These are phyloP conservation scores for Danaus melanippus DNA, from an alignment of 1,140 invertebrate genomes.

Conservation along the genomic window DNA sequence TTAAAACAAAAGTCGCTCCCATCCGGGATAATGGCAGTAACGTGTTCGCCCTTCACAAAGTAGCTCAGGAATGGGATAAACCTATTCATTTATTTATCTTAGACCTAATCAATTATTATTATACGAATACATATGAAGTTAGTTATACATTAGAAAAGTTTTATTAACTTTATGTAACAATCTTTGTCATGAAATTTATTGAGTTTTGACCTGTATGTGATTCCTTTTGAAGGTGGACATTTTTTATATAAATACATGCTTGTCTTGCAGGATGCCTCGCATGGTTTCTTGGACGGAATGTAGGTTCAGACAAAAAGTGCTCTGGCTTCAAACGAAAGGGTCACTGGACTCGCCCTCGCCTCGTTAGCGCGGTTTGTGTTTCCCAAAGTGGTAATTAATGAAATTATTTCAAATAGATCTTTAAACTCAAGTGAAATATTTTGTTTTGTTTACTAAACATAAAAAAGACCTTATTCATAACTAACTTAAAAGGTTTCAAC, in stretches of 20 bases:
- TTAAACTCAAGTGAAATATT: too few relatives aligned
- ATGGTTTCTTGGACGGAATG: slow-evolving; percentile 49
- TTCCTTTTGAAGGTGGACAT: not conserved
- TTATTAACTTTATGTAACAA: not conserved
- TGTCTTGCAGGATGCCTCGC: slow-evolving; percentile 34
- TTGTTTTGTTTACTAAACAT: too few relatives aligned
- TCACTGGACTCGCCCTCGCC: slow-evolving; percentile 35
- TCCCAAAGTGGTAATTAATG: slow-evolving; percentile 29
- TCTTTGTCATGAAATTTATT: not conserved
- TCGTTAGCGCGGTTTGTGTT: slow-evolving; percentile 34
- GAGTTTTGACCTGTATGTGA: not conserved
- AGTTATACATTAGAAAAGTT: too few relatives aligned
- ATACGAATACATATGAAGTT: too few relatives aligned
- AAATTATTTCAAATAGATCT: not conserved
- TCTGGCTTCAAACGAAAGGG: slow-evolving; percentile 55
- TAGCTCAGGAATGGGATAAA: too few relatives aligned
- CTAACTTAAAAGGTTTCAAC: too few relatives aligned
- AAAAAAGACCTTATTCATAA: too few relatives aligned
- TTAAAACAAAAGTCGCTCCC: slow-evolving; percentile 55
- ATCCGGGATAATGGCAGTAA: slow-evolving; percentile 47
- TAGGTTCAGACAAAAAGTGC: slow-evolving; percentile 53
- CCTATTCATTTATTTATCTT: too few relatives aligned
- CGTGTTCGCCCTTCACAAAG: slow-evolving; percentile 36
- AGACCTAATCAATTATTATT: too few relatives aligned
- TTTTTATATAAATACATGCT: slow-evolving; percentile 18